Base-by-base conservation (phyloP, 2,888 invertebrate genomes). In the Pyrrhosoma nymphula region DNA sequence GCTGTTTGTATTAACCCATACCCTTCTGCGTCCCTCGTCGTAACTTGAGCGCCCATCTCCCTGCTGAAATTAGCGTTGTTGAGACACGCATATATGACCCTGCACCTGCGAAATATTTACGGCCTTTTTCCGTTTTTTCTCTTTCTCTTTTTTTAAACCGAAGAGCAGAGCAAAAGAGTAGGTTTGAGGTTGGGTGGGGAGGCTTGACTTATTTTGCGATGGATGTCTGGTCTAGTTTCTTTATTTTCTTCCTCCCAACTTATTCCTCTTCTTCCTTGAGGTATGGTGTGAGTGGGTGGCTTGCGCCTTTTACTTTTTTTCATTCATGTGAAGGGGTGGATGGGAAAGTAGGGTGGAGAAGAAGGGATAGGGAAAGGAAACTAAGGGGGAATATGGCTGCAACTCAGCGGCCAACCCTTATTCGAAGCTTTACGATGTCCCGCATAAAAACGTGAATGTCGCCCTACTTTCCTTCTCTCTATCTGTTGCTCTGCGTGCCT, bases 381-480 rank as follows among this genome's bases (percentile, higher is more conserved):
- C n/a, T 47, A 47, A 47, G 47, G 47, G 47, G n/a, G n/a, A n/a
- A 47, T 47, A 8, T 2, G 8, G 8, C 2, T 8, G 47, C 2
- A 47, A 26, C 69, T 26, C 69, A 69, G n/a, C 0, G 69, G 10
- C 69, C 69, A 26, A 6, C 69, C 23, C 69, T 69, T 69, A 69
- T 69, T 69, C n/a, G 69, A 69, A 10, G 69, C 69, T 69, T 69
- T 69, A 69, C 69, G 69, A n/a, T 69, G 69, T 69, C 69, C 69
- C 69, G 69, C 69, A 69, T 69, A 69, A 69, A 69, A 69, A 69
- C 26, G 69, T 12, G 69, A n/a, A 69, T 69, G 69, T 69, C 69
- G 23, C n/a, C 69, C 69, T 69, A 23, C 47, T n/a, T 69, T 26
- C 12, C n/a, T 69, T 26, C 69, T n/a, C n/a, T 69, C 69, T 69